Evolutionary conservation across 2,113 vertebrate genomes (phyloP).

Genomic region (Elgaria multicarinata): DNA sequence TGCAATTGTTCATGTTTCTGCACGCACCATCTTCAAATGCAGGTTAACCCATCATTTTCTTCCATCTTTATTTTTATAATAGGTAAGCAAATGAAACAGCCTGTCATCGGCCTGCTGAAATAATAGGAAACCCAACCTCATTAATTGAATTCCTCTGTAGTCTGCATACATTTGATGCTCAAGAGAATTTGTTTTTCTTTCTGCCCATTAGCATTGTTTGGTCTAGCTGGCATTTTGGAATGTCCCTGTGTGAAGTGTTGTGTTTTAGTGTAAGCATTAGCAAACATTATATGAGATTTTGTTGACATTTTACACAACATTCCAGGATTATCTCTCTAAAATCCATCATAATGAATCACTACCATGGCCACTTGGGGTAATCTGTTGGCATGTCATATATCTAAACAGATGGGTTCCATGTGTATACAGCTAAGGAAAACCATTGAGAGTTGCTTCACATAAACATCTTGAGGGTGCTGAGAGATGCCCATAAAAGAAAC

Average conservation of each 20-base stretch:
- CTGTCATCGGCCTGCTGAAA: constrained; percentile 64
- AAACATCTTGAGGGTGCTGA: constrained; percentile 41
- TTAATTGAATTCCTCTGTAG: constrained; percentile 51
- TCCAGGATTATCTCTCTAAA: constrained; percentile 46
- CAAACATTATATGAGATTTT: constrained; percentile 59
- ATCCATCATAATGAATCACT: constrained; percentile 57
- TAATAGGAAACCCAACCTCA: constrained; percentile 46
- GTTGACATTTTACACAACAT: constrained; percentile 57
- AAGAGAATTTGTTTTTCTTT: constrained; percentile 63
- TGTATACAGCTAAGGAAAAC: constrained; percentile 53
- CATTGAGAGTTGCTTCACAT: constrained; percentile 32
- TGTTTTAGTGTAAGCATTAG: constrained; percentile 58
- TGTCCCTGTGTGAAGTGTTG: constrained; percentile 62
- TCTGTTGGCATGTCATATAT: constrained; percentile 30
- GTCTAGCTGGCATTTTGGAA: constrained; percentile 62
- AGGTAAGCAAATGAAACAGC: constrained; percentile 54
- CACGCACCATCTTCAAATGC: constrained; percentile 55
- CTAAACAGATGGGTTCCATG: constrained; percentile 57
- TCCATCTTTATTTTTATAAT: constrained; percentile 18
- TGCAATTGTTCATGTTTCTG: constrained; percentile 38
- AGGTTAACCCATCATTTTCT: constrained; percentile 39
- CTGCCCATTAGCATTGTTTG: constrained; percentile 66
- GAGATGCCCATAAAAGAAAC: constrained; percentile 44
- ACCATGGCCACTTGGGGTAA: constrained; percentile 42
- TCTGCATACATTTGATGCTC: constrained; percentile 51